Evolutionary conservation across 2,888 invertebrate genomes (phyloP).

Genomic region (Lasioglossum zephyrum): DNA sequence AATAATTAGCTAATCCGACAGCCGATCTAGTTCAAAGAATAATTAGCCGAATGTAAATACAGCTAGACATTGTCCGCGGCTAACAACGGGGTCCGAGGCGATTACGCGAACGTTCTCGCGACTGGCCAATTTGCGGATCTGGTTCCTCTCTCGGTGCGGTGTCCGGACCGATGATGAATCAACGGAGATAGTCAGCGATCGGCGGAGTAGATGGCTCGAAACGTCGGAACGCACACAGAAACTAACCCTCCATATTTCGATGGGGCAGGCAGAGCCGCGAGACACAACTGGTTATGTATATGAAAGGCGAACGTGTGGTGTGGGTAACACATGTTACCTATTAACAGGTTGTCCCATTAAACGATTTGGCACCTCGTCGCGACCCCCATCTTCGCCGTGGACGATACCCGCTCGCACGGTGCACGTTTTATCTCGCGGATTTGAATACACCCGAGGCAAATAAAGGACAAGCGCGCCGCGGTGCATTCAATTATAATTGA

Average conservation of each 20-base stretch:
- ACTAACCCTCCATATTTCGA: constrained; percentile 51
- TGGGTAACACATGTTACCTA: constrained; percentile 78
- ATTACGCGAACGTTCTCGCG: constrained; percentile 1
- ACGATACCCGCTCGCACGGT: constrained; percentile 19
- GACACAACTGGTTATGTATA: constrained; percentile 77
- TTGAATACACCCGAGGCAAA: constrained; percentile 75
- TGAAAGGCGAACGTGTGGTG: constrained; percentile 63
- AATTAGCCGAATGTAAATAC: neutral
- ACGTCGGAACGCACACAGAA: constrained; percentile 45
- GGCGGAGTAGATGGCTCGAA: constrained; percentile 33
- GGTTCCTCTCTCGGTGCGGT: neutral
- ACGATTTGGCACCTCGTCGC: constrained; percentile 78
- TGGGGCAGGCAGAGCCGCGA: constrained; percentile 13
- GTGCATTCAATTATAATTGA: constrained; percentile 80
- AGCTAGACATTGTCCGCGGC: constrained; percentile 4
- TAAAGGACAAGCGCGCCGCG: constrained; percentile 52
- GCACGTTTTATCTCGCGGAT: constrained; percentile 73
- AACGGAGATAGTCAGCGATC: constrained; percentile 29
- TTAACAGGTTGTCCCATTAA: constrained; percentile 81
- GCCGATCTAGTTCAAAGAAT: neutral
- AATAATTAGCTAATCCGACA: constrained; percentile 28
- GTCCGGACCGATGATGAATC: constrained; percentile 32
- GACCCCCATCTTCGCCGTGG: constrained; percentile 54
- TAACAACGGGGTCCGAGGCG: neutral
- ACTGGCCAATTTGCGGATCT: constrained; percentile 10